These are phyloP conservation scores for Phaenicophaeus curvirostris DNA, from an alignment of 2,797 vertebrate genomes.

Conservation along the genomic window DNA sequence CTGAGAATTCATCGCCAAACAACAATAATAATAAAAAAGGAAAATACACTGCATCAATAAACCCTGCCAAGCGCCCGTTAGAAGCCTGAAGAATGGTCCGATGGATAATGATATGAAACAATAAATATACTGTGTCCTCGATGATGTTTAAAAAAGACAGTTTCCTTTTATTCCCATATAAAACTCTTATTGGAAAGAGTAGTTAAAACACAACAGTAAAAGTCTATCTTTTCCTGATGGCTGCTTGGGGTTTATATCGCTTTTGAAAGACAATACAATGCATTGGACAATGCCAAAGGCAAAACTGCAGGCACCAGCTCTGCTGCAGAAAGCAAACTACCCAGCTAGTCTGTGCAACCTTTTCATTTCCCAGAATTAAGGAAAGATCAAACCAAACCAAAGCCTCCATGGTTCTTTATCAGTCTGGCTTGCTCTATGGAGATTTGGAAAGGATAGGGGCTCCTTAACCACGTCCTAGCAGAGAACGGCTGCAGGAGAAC, in stretches of 20 bases:
- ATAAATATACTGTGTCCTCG: neutral
- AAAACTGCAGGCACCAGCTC: neutral
- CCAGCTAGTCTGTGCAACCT: rapidly evolving
- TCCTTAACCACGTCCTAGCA: neutral
- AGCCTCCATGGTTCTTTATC: neutral
- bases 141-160: neutral
- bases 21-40: neutral
- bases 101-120: neutral
- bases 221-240: neutral
- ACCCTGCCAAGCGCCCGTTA: neutral
- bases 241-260: neutral
- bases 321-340: neutral
- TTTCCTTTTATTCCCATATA: constrained; percentile 34
- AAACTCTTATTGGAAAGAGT: neutral
- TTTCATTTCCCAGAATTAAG: neutral
- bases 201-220: neutral
- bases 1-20: constrained; percentile 5
- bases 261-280: neutral
- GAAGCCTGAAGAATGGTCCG: neutral
- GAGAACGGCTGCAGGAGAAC: neutral
- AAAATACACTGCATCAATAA: neutral
- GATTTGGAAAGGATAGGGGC: neutral
- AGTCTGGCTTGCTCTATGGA: neutral
- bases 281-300: neutral
- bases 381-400: neutral